A percentile compares a stretch with the other conserved stretches of the same genome.
Conservation (phyloP, 2,888 invertebrate genomes). For the Drosophila kanekoi region DNA sequence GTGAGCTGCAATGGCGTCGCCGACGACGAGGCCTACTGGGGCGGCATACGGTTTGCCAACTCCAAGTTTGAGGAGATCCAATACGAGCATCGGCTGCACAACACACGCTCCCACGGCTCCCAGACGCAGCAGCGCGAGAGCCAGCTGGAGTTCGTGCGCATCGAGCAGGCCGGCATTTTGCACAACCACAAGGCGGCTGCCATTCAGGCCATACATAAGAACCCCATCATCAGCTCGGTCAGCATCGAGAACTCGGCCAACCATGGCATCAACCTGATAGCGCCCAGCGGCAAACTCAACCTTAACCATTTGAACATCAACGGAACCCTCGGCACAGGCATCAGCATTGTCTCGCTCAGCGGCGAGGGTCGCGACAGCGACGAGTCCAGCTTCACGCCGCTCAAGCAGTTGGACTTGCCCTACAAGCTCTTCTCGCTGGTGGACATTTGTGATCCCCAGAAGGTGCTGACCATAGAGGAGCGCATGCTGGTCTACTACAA, state of each 20-base stretch:
- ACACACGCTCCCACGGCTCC: constrained; percentile 90
- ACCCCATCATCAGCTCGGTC: constrained; percentile 92
- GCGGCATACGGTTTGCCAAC: constrained; percentile 96
- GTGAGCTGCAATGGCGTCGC: constrained; percentile 92
- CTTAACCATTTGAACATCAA: constrained; percentile 91
- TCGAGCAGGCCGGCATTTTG: constrained; percentile 96
- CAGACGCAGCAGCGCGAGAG: constrained; percentile 90
- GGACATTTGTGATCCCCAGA: constrained; percentile 98
- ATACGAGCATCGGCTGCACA: constrained; percentile 93
- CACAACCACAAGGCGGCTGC: constrained; percentile 98
- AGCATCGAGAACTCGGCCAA: constrained; percentile 94
- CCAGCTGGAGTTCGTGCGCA: constrained; percentile 91
- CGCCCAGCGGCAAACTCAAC: constrained; percentile 93
- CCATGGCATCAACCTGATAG: constrained; percentile 96
- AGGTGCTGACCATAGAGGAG: constrained; percentile 95
- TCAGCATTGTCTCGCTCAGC: constrained; percentile 95
- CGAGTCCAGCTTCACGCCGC: constrained; percentile 94
- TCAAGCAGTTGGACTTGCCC: constrained; percentile 92
- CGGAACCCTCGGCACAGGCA: constrained; percentile 94
- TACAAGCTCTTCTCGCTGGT: constrained; percentile 97
- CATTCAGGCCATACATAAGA: constrained; percentile 94
- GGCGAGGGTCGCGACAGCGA: constrained; percentile 96
- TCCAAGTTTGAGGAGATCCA: constrained; percentile 95
- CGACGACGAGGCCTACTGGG: constrained; percentile 93
- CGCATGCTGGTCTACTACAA: constrained; percentile 97